phyloP scores from a whole-genome alignment of 2,113 vertebrate genomes.

The Platichthys stellatus region DNA sequence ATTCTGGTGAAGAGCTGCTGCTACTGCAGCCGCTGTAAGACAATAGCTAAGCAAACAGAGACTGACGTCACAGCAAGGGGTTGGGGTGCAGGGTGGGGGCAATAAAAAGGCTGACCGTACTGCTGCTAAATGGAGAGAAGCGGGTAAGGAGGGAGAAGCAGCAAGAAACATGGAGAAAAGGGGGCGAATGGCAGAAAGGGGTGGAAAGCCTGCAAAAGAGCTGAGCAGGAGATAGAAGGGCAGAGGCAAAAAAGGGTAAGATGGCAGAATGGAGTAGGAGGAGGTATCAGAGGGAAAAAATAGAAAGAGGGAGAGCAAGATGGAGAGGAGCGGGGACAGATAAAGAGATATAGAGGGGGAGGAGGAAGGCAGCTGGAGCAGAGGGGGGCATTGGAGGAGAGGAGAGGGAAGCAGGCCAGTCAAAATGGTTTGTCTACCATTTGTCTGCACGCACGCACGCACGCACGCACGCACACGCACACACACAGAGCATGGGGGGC shows the following conservation, averaged over 20 bases:
- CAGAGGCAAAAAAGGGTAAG: conserved; percentile 36
- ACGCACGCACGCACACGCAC: no score
- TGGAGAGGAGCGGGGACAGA: conserved; percentile 9
- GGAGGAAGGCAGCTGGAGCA: conserved; percentile 32
- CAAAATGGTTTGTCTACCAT: conserved; percentile 21
- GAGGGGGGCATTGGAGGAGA: conserved; percentile 10
- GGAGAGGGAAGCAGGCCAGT: conserved; percentile 26
- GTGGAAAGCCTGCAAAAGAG: background rate
- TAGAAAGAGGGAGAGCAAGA: conserved; percentile 1
- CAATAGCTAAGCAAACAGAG: conserved; percentile 91
- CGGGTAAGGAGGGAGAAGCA: background rate
- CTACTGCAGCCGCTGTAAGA: conserved; percentile 85
- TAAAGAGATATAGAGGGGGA: conserved; percentile 16
- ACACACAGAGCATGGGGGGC: no score
- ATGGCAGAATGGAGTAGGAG: background rate
- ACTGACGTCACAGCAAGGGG: conserved; percentile 87
- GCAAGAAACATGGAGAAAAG: background rate
- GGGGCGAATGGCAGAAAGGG: background rate
- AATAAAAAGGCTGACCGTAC: conserved; percentile 35
- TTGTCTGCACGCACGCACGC: background rate
- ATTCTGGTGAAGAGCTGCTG: conserved; percentile 79
- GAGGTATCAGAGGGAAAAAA: background rate
- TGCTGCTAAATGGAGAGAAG: conserved; percentile 62
- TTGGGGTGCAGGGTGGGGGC: conserved; percentile 10
- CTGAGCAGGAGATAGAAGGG: background rate